Evolutionary conservation across 2,888 invertebrate species (phyloP), one percentile per base, ranked within the genome.

Genomic region (Boloria euphrosyne): DNA sequence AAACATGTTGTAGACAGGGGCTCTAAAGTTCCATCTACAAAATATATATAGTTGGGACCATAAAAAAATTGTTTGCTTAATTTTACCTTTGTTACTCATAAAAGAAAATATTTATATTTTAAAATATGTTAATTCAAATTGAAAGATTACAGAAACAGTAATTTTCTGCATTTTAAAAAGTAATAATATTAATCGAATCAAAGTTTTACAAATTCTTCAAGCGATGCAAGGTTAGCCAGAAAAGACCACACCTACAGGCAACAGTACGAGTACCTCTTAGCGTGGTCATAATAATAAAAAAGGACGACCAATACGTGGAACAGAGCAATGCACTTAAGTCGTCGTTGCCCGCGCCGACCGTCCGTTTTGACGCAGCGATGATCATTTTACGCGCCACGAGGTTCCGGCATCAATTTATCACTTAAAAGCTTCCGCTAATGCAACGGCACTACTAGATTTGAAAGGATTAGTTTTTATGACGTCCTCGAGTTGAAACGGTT

Each of bases 381-480:
- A 87, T 87, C 84, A 85, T 85, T 90, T 89, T 86, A 89, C 88
- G 85, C 82, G 85, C 84, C 84, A 81, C 83, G 82, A 79, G 79
- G 87, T 91, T 91, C 91, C 91, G 89, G 87, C 84, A 84, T 82
- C 88, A 88, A 90, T 91, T 90, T 90, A 90, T 89, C 90, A 90
- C 87, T 89, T 90, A 85, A 86, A 87, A 87, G 88, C 90, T 91
- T 91, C 91, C 91, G 90, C 80, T 80, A 77, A 78, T 79, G 79
- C 78, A 79, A 75, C 79, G 74, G 77, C 81, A 76, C 77, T 75
- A 78, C 78, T 76, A 78, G 77, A 78, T 77, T 73, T 69, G 67
- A 71, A 70, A 69, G 68, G 68, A 72, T 69, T 64, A 69, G 65
- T 65, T 81, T 85, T 85, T 85, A 87, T 78, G 79, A 79, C 76